Evolutionary conservation across 2,888 invertebrate species (phyloP).

Genomic region (Osmoderma eremita): DNA sequence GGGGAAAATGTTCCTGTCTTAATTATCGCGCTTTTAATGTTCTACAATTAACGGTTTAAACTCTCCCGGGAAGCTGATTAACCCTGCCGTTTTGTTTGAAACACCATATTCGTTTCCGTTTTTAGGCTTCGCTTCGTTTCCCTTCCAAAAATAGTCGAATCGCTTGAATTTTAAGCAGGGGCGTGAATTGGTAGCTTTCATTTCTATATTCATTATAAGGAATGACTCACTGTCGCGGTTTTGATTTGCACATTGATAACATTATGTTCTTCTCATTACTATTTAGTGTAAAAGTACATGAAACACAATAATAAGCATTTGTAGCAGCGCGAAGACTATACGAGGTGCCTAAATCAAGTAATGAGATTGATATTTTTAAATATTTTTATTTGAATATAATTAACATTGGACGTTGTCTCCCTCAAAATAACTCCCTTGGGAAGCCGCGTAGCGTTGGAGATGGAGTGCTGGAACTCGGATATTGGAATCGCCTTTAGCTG

Average conservation of each 20-base stretch:
- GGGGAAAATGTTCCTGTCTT: constrained; percentile 34
- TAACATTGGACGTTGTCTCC: too few relatives aligned
- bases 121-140: not conserved
- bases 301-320: too few relatives aligned
- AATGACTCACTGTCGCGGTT: not conserved
- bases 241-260: not conserved
- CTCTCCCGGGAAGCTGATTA: constrained; percentile 29
- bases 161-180: constrained; percentile 24
- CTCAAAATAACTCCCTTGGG: too few relatives aligned
- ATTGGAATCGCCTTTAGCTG: too few relatives aligned
- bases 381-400: too few relatives aligned
- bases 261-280: not conserved
- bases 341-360: too few relatives aligned
- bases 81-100: constrained; percentile 18
- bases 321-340: too few relatives aligned
- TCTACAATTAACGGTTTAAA: constrained; percentile 35
- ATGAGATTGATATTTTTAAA: too few relatives aligned
- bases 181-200: not conserved
- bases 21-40: constrained; percentile 34
- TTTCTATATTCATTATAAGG: not conserved
- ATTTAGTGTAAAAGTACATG: too few relatives aligned
- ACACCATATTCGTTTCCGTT: constrained; percentile 22
- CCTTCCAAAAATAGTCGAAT: constrained; percentile 26
- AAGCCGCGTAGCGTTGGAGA: too few relatives aligned
- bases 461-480: too few relatives aligned